A percentile compares a stretch with the other conserved stretches of the same genome.
Evolutionary conservation across 2,888 invertebrate species (phyloP).

Genomic region (Cistogaster globosa): DNA sequence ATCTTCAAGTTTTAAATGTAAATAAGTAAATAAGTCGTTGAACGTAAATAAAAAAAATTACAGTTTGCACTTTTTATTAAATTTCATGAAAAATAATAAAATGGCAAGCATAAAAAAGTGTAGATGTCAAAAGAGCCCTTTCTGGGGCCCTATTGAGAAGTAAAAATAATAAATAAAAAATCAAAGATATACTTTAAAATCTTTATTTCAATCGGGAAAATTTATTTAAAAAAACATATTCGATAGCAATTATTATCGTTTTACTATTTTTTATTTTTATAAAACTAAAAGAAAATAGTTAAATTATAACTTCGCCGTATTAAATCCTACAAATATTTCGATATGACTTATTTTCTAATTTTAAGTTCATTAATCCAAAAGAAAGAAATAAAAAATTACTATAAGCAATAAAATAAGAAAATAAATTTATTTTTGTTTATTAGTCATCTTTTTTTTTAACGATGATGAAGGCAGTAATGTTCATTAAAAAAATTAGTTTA

Average conservation of each 20-base stretch:
- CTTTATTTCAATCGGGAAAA: too few species aligned
- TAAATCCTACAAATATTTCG: background rate
- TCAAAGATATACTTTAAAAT: too few species aligned
- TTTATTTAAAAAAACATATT: too few species aligned
- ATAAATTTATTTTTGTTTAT: conserved; percentile 29
- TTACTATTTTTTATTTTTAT: background rate
- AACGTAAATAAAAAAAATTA: too few species aligned
- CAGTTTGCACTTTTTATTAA: too few species aligned
- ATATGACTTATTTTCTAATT: conserved; percentile 8
- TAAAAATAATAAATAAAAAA: too few species aligned
- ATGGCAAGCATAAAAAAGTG: too few species aligned
- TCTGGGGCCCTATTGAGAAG: too few species aligned
- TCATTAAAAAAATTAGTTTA: background rate
- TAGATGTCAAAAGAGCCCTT: too few species aligned
- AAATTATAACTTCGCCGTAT: background rate
- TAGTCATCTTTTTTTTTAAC: conserved; percentile 60
- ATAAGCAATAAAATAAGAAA: conserved; percentile 23
- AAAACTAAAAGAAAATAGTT: background rate
- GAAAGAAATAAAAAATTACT: background rate
- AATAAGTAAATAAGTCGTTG: too few species aligned
- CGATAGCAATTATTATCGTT: background rate
- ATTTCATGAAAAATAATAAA: too few species aligned
- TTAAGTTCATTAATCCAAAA: conserved; percentile 58
- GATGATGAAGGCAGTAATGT: conserved; percentile 13
- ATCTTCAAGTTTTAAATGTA: too few species aligned